These are phyloP conservation scores for Latrodectus hesperus DNA, from an alignment of 2,888 invertebrate genomes.

Conservation along the genomic window DNA sequence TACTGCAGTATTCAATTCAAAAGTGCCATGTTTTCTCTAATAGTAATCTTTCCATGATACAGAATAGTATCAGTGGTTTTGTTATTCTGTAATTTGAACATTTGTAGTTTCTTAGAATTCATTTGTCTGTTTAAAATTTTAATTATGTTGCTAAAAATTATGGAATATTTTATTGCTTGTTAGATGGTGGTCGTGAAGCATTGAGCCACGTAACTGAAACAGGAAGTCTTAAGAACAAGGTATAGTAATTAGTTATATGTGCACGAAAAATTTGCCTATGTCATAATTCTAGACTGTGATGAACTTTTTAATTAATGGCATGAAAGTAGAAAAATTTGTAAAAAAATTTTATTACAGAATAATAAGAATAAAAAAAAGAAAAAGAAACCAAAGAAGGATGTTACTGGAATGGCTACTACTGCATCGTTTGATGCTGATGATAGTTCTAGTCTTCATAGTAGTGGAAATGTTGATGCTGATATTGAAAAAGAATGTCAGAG, in stretches of 20 bases:
- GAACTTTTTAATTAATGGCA: neutral
- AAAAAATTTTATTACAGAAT: conserved; percentile 8
- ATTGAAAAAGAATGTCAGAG: conserved; percentile 43
- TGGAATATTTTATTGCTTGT: neutral
- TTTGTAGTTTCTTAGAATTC: too few species aligned
- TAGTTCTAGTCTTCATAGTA: conserved; percentile 60
- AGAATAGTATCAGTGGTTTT: too few species aligned
- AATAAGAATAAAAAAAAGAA: conserved; percentile 67
- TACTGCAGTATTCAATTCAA: too few species aligned
- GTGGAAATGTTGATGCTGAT: conserved; percentile 56
- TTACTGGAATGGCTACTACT: conserved; percentile 20
- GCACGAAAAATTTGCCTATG: too few species aligned
- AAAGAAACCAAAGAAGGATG: conserved; percentile 56
- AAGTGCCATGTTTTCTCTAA: too few species aligned
- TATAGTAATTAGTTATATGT: conserved; percentile 12
- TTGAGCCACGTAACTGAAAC: conserved; percentile 74
- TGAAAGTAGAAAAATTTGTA: neutral
- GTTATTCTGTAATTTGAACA: too few species aligned
- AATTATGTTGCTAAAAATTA: too few species aligned
- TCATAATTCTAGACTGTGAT: too few species aligned
- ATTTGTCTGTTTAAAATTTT: too few species aligned
- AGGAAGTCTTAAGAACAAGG: conserved; percentile 70
- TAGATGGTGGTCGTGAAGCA: conserved; percentile 74
- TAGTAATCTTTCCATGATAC: too few species aligned
- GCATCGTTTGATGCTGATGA: conserved; percentile 63